phyloP scores from a whole-genome alignment of 2,797 vertebrate species.

The Gadopsis bispinosus region DNA sequence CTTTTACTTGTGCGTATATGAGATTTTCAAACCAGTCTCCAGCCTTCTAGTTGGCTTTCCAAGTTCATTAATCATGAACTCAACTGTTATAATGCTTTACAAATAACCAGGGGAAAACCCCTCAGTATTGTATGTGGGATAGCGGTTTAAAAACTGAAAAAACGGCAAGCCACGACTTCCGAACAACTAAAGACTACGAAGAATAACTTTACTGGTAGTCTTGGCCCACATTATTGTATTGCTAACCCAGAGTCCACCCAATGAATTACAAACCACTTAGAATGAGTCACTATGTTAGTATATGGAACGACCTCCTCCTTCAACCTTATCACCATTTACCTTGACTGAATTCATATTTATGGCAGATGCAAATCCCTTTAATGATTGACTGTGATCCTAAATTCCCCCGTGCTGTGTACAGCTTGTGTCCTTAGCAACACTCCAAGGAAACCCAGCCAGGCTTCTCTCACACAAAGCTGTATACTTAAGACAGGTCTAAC shows the following conservation, averaged over 20 bases:
- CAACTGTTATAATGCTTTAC: slow-evolving; percentile 51
- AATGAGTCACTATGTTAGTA: slow-evolving; percentile 59
- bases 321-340: slow-evolving; percentile 52
- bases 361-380: slow-evolving; percentile 60
- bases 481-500: slow-evolving; percentile 80
- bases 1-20: slow-evolving; percentile 86
- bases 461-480: slow-evolving; percentile 71
- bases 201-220: slow-evolving; percentile 56
- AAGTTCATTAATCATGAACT: slow-evolving; percentile 73
- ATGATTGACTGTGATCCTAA: slow-evolving; percentile 61
- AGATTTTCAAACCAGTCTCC: slow-evolving; percentile 76
- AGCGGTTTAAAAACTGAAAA: slow-evolving; percentile 56
- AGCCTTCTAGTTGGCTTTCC: slow-evolving; percentile 74
- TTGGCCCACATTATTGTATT: slow-evolving; percentile 59
- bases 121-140: slow-evolving; percentile 46
- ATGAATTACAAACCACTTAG: slow-evolving; percentile 60
- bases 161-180: slow-evolving; percentile 48
- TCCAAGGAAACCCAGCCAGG: slow-evolving; percentile 51
- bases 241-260: slow-evolving; percentile 59
- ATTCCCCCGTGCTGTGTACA: slow-evolving; percentile 51
- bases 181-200: slow-evolving; percentile 48
- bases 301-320: slow-evolving; percentile 41
- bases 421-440: slow-evolving; percentile 70
- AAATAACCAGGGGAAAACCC: slow-evolving; percentile 67
- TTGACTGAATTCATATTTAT: slow-evolving; percentile 61